Evolutionary conservation across 2,888 invertebrate genomes (phyloP).

Genomic region (Clusia tigrina): DNA sequence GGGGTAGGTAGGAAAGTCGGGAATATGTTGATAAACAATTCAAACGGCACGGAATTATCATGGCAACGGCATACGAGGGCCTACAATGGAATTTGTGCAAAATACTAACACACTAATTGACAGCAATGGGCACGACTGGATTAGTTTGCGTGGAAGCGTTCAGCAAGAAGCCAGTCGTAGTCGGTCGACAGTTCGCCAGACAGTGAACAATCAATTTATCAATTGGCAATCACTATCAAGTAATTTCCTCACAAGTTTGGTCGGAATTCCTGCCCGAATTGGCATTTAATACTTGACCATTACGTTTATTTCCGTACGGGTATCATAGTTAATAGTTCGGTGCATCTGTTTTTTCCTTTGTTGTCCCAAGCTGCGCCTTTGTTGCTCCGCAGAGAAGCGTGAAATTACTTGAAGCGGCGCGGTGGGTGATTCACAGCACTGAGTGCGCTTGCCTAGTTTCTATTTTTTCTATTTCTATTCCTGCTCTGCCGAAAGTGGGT

Average conservation of each 20-base stretch:
- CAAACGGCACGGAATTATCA: too few relatives aligned
- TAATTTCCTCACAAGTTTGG: background rate
- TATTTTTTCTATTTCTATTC: background rate
- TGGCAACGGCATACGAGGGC: too few relatives aligned
- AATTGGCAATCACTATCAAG: too few relatives aligned
- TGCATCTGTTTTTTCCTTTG: slow-evolving; percentile 39
- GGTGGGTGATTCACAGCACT: slow-evolving; percentile 17
- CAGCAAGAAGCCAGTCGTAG: slow-evolving; percentile 11
- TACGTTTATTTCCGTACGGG: slow-evolving; percentile 36
- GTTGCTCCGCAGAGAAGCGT: slow-evolving; percentile 45
- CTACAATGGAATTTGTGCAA: slow-evolving; percentile 17
- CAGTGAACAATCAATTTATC: too few relatives aligned
- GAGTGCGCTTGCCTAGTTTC: too few relatives aligned
- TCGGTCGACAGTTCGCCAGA: too few relatives aligned
- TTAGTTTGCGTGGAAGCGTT: slow-evolving; percentile 2
- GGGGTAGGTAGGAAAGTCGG: too few relatives aligned
- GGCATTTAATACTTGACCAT: slow-evolving; percentile 26
- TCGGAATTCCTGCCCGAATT: slow-evolving; percentile 7
- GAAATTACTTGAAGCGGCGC: slow-evolving; percentile 59
- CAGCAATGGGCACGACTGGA: background rate
- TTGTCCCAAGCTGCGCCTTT: background rate
- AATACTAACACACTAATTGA: background rate
- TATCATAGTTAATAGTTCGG: slow-evolving; percentile 41
- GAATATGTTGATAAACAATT: too few relatives aligned
- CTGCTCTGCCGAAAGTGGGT: slow-evolving; percentile 9